Evolutionary conservation across 2,888 invertebrate species (phyloP), one percentile per base, ranked within the genome.

Genomic region (Automeris io): DNA sequence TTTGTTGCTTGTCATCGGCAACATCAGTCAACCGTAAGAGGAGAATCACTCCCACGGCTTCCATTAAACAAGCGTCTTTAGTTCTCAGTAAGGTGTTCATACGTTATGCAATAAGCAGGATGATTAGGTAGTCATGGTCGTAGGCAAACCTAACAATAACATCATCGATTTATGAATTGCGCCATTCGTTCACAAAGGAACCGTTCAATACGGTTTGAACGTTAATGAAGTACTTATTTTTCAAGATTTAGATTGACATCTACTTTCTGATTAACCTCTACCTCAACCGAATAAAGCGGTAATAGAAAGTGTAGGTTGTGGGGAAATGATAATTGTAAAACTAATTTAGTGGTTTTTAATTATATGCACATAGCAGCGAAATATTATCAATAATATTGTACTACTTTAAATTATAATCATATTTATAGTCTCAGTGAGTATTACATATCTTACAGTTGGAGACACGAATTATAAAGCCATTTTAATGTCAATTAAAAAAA

Each of bases 11-110:
- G 67, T 70, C 61, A 77, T 81, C 68, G 66, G 76, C 77, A 81
- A 77, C 74, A 79, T 76, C 78, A 82, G 75, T 82, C 80, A 79
- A 76, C 59, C 81, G 73, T 75, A 73, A 70, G 61, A 54, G 52
- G 56, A 57, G 61, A 65, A 72, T 80, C 80, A 64, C 73, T 80
- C 81, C 81, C 82, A 81, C 79, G 80, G 60, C 61, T 60, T 57
- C 45, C 42, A 50, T 53, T 56, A 58, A 62, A 70, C 63, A 55
- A 67, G 58, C 47, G 55, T 45, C 41, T 53, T 60, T 45, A 52
- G 18, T 67, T 67, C 70, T 56, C 57, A 69, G 60, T 62, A 62
- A 60, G 61, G 64, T 61, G 48, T 51, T 49, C 56, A 62, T 54
- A 51, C 50, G 45, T 70, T 66, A 61, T 61, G 51, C 54, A 63